A percentile compares a stretch with the other conserved stretches of the same genome.
Evolutionary conservation across 2,888 invertebrate species (phyloP).

Genomic region (Phalera bucephala): DNA sequence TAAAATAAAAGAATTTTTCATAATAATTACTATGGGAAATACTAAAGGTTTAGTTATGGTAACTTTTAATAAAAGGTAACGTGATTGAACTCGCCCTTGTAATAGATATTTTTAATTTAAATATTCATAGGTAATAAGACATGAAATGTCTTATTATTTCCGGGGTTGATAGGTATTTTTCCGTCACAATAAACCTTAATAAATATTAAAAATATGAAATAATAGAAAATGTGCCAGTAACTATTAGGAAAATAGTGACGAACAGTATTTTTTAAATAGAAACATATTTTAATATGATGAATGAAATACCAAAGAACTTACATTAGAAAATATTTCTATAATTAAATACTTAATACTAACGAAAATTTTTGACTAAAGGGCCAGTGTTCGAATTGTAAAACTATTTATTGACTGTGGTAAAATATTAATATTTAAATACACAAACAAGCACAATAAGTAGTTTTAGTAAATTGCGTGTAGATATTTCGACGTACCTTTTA

Average conservation of each 20-base stretch:
- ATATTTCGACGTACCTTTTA: slow-evolving; percentile 16
- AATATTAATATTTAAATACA: slow-evolving; percentile 40
- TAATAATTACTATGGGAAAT: too few species aligned
- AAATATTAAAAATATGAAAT: slow-evolving; percentile 13
- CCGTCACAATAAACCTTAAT: neutral
- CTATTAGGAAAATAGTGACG: slow-evolving; percentile 42
- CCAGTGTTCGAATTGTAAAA: slow-evolving; percentile 65
- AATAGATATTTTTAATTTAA: too few species aligned
- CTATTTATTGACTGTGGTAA: slow-evolving; percentile 27
- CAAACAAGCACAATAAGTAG: slow-evolving; percentile 44
- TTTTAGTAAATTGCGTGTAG: slow-evolving; percentile 24
- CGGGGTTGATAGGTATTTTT: neutral
- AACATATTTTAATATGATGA: slow-evolving; percentile 33
- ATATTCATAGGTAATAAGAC: too few species aligned
- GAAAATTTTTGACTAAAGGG: slow-evolving; percentile 72
- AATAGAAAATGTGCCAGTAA: slow-evolving; percentile 49
- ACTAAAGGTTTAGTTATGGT: too few species aligned
- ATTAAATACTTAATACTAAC: slow-evolving; percentile 78
- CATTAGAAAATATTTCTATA: slow-evolving; percentile 41
- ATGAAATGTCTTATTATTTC: too few species aligned
- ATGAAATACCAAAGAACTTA: slow-evolving; percentile 55
- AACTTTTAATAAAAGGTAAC: too few species aligned
- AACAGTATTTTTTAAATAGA: slow-evolving; percentile 36
- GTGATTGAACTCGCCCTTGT: too few species aligned
- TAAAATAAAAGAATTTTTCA: too few species aligned